These are phyloP conservation scores for Mus spicilegus DNA, from an alignment of 2,113 vertebrate species.

Conservation along the genomic window DNA sequence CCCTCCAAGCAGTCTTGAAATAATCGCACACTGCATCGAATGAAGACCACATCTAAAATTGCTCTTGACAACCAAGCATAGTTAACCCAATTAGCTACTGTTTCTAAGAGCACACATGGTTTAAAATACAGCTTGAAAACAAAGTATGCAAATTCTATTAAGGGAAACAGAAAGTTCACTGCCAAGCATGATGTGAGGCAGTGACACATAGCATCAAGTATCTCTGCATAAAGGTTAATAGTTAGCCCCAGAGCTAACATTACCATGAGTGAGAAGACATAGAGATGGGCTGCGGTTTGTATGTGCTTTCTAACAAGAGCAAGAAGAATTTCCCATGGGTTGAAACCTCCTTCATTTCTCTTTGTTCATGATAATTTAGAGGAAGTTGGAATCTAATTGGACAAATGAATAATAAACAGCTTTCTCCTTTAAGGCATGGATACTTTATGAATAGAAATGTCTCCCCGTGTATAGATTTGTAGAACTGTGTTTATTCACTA, in stretches of 20 bases:
- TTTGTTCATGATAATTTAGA: constrained; percentile 35
- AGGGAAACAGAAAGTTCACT: constrained; percentile 45
- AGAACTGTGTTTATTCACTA: constrained; percentile 44
- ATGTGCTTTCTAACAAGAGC: constrained; percentile 12
- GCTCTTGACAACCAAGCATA: constrained; percentile 53
- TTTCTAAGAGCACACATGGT: constrained; percentile 54
- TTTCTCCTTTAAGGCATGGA: constrained; percentile 40
- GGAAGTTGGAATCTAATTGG: constrained; percentile 12
- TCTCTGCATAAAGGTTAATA: constrained; percentile 6
- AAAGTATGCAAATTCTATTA: constrained; percentile 44
- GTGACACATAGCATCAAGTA: not conserved
- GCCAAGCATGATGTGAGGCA: not conserved
- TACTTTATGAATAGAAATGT: constrained; percentile 60
- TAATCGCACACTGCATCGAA: constrained; percentile 49
- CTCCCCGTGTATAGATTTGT: constrained; percentile 53
- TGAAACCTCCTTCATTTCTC: constrained; percentile 48
- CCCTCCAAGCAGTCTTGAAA: constrained; percentile 51
- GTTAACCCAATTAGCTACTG: constrained; percentile 50
- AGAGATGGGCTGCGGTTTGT: not conserved
- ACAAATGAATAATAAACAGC: constrained; percentile 5
- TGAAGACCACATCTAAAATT: constrained; percentile 56
- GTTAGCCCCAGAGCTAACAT: not conserved
- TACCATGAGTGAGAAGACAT: not conserved
- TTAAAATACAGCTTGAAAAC: constrained; percentile 59
- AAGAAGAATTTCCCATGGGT: constrained; percentile 27